Percentiles rank a stretch among this genome's conserved stretches.
Conservation (phyloP, 2,888 invertebrate genomes). For the Tenthredo amoena region DNA sequence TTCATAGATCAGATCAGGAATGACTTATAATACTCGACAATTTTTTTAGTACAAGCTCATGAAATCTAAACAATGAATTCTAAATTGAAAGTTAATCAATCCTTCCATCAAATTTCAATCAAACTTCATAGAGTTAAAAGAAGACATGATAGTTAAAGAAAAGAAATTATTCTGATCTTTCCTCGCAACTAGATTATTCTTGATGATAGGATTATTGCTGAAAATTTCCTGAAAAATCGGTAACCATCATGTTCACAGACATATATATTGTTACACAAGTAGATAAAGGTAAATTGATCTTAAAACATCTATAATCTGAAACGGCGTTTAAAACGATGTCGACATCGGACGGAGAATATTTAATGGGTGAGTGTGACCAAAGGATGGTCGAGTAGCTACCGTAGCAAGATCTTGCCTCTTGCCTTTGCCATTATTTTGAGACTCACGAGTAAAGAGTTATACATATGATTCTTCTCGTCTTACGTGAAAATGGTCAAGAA, state of each 20-base stretch:
- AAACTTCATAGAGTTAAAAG: background rate
- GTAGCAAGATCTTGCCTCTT: conserved; percentile 24
- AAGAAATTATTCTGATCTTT: background rate
- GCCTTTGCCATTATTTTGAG: conserved; percentile 26
- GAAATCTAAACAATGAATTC: background rate
- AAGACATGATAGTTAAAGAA: background rate
- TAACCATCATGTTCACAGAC: conserved; percentile 47
- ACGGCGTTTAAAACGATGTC: conserved; percentile 17
- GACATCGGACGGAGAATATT: conserved; percentile 28
- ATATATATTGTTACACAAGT: conserved; percentile 15
- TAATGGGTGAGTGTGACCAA: conserved; percentile 40
- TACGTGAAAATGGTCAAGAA: conserved; percentile 19
- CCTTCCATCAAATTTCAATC: background rate
- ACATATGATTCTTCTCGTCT: background rate
- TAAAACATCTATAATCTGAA: conserved; percentile 22
- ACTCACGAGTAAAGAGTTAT: background rate
- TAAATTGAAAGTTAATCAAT: background rate
- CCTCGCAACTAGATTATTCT: conserved; percentile 15
- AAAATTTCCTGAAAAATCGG: conserved; percentile 20
- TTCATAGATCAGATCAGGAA: background rate
- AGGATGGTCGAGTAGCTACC: conserved; percentile 40
- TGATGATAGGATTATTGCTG: background rate
- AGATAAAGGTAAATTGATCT: conserved; percentile 31
- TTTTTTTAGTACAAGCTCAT: background rate
- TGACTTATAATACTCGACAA: background rate